Percentiles rank a stretch among this genome's conserved stretches.
phyloP scores from a whole-genome alignment of 2,797 vertebrate species.

The Tenualosa ilisha region DNA sequence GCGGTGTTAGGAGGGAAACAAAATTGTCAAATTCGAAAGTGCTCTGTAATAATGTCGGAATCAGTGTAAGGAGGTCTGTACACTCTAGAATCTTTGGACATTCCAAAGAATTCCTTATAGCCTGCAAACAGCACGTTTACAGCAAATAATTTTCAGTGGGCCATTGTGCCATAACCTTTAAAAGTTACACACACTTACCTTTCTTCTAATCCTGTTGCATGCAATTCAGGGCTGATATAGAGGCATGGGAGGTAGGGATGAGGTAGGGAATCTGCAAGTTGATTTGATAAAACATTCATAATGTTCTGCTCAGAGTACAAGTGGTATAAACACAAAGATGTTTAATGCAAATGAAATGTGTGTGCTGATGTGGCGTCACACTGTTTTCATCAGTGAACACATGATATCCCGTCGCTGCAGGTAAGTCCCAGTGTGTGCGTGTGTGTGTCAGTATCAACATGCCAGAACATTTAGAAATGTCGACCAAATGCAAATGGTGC shows the following conservation, averaged over 20 bases:
- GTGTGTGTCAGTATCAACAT: neutral
- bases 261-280: neutral
- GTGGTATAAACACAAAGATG: neutral
- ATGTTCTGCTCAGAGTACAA: neutral
- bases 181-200: too few species aligned
- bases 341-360: neutral
- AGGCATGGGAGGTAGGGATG: too few species aligned
- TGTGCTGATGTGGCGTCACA: neutral
- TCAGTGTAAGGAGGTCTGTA: too few species aligned
- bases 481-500: conserved; percentile 25
- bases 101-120: too few species aligned
- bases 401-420: neutral
- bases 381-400: neutral
- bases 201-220: neutral
- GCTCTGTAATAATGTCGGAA: too few species aligned
- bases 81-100: too few species aligned
- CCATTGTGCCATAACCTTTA: too few species aligned
- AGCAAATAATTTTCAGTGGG: too few species aligned
- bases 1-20: too few species aligned
- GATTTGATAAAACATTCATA: neutral
- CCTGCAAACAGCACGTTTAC: too few species aligned
- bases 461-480: conserved; percentile 1
- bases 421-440: neutral
- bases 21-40: too few species aligned
- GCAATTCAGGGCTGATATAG: neutral